These are phyloP conservation scores for Bombus fervidus DNA, from an alignment of 1,140 invertebrate species.

Conservation along the genomic window DNA sequence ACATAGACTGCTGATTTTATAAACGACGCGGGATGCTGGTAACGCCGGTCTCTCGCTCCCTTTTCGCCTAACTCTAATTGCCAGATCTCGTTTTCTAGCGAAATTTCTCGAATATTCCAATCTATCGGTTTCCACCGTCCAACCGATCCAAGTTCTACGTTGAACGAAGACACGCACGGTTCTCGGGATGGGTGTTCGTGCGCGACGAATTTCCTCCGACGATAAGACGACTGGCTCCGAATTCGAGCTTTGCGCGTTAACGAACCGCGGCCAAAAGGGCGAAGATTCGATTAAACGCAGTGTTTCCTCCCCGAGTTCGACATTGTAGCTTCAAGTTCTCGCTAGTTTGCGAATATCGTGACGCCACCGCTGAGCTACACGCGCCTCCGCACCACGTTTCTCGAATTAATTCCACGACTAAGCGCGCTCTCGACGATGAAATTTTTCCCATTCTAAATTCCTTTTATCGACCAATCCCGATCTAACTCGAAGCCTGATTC, in stretches of 20 bases:
- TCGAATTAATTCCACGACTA: too few species aligned
- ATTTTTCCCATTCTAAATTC: too few species aligned
- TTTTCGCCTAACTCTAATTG: background rate
- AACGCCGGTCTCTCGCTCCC: background rate
- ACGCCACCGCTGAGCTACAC: background rate
- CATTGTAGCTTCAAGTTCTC: slow-evolving; percentile 25
- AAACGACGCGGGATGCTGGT: background rate
- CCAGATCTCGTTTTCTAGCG: background rate
- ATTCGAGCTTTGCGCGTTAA: slow-evolving; percentile 23
- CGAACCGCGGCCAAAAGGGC: slow-evolving; percentile 13
- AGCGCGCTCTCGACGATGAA: too few species aligned
- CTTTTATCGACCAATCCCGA: too few species aligned
- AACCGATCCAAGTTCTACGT: background rate
- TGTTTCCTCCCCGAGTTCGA: background rate
- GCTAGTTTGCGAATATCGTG: slow-evolving; percentile 35
- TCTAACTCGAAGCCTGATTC: too few species aligned
- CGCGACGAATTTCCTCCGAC: background rate
- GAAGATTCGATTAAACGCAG: slow-evolving; percentile 46
- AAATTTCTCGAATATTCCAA: background rate
- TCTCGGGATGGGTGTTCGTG: background rate
- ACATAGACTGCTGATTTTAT: slow-evolving; percentile 39
- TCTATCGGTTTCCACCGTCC: background rate
- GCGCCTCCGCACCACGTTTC: background rate
- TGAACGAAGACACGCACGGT: background rate
- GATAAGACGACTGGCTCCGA: background rate